Conservation (phyloP, 2,797 vertebrate species). For the Glyptemys insculpta region DNA sequence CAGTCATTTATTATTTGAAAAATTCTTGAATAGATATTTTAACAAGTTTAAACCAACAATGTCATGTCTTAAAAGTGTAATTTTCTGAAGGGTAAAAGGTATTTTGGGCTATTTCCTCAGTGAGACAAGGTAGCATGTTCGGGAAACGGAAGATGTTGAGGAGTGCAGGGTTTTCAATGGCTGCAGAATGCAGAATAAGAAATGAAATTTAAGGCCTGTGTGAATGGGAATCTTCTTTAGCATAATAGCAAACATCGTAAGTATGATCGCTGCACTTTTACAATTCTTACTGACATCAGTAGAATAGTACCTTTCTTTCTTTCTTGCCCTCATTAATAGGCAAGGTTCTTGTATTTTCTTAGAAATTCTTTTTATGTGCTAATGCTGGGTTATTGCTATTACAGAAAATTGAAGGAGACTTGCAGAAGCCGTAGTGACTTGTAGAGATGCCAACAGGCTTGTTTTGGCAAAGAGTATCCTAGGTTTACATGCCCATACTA, state of each 20-base stretch:
- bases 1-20: not conserved
- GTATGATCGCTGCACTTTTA: not conserved
- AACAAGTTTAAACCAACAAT: slow-evolving; percentile 5
- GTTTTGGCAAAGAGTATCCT: not conserved
- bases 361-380: not conserved
- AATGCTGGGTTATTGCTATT: accelerated
- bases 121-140: not conserved
- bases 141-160: not conserved
- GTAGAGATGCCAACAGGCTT: not conserved
- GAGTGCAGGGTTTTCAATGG: not conserved
- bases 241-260: not conserved
- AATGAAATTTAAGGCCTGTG: not conserved
- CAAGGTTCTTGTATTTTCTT: not conserved
- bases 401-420: not conserved
- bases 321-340: not conserved
- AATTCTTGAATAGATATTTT: slow-evolving; percentile 27
- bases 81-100: slow-evolving; percentile 35
- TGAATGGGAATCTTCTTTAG: not conserved
- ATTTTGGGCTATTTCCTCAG: not conserved
- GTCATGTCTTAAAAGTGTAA: slow-evolving; percentile 7
- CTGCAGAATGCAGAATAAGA: not conserved
- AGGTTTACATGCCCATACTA: not conserved
- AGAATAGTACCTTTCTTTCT: not conserved
- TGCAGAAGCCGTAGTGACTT: not conserved
- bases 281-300: not conserved